Evolutionary conservation across 2,797 vertebrate species (phyloP), one percentile per base, ranked within the genome.

Genomic region (Falco peregrinus): DNA sequence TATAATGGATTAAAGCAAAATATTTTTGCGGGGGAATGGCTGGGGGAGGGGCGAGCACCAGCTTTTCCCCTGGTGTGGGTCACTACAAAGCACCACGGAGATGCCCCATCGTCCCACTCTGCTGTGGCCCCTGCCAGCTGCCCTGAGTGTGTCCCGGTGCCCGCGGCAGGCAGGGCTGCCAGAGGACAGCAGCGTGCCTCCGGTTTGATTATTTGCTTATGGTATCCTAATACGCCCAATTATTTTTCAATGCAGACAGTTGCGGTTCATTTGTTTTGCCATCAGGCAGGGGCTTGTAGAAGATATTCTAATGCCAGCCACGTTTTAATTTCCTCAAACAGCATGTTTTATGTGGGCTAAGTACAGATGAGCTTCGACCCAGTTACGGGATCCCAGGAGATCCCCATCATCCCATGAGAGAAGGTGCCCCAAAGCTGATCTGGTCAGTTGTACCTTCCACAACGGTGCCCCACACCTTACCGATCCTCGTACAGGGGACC

Each of bases 261-360:
- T 57, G 77, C 1, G 53, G 84, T 71, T 81, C 77, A 2, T 41
- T 77, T 26, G 48, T 79, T 87, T 31, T 6, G 0, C 56, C 73
- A 35, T 59, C 63, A 35, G 48, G 76, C 13, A 0, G 84, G 54
- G 67, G 35, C 35, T 73, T 9, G n/a, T 4, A 43, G 77, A 37
- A 26, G 43, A 18, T 15, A 16, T 39, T 71, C 25, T 13, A 6
- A 35, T 13, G 64, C 92, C 9, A 0, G 4, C 41, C 56, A 11
- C 1, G 1, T 28, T 39, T 56, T 31, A 3, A 51, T 53, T 56
- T 43, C 67, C 87, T 54, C 26, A 1, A 2, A 21, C 4, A 10
- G 50, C 14, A 0, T 13, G n/a, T 54, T 54, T 20, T 4, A 1
- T 1, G 3, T 18, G 35, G 29, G 48, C 12, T 26, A 19, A 21